Evolutionary conservation across 2,113 vertebrate genomes (phyloP).

Genomic region (Petroica traversi): DNA sequence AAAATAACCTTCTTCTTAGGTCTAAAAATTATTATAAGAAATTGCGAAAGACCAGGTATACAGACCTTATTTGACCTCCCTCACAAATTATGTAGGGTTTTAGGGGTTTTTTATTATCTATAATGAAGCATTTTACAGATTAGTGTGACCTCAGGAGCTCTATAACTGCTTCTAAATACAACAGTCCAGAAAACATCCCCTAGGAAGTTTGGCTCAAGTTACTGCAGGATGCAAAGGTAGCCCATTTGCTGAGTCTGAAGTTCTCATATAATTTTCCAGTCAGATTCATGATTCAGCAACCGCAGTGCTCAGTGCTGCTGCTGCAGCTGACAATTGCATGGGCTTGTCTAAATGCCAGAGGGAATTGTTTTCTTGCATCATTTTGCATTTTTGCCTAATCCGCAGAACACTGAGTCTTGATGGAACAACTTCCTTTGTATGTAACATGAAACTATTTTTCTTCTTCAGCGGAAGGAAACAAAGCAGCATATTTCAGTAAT

Average conservation of each 20-base stretch:
- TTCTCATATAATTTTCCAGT: constrained; percentile 44
- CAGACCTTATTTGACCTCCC: neutral
- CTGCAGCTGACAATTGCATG: constrained; percentile 55
- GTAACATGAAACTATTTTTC: neutral
- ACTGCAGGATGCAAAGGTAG: constrained; percentile 43
- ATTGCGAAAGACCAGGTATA: neutral
- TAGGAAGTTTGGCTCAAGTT: constrained; percentile 58
- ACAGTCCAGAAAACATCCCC: neutral
- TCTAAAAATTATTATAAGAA: neutral
- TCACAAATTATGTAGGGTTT: neutral
- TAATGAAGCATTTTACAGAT: constrained; percentile 19
- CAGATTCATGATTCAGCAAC: constrained; percentile 75
- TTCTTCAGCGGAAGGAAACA: neutral
- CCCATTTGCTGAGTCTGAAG: constrained; percentile 69
- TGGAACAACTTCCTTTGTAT: neutral
- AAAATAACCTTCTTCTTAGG: neutral
- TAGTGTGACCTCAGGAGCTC: constrained; percentile 38
- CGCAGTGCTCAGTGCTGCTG: constrained; percentile 19
- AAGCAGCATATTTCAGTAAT: neutral
- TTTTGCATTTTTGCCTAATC: constrained; percentile 48
- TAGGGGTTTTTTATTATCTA: neutral
- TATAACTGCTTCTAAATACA: constrained; percentile 23
- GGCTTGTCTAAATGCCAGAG: constrained; percentile 41
- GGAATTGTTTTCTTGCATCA: constrained; percentile 23
- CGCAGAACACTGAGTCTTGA: constrained; percentile 9